Conservation (phyloP, 2,888 invertebrate species). For the Euphydryas editha region DNA sequence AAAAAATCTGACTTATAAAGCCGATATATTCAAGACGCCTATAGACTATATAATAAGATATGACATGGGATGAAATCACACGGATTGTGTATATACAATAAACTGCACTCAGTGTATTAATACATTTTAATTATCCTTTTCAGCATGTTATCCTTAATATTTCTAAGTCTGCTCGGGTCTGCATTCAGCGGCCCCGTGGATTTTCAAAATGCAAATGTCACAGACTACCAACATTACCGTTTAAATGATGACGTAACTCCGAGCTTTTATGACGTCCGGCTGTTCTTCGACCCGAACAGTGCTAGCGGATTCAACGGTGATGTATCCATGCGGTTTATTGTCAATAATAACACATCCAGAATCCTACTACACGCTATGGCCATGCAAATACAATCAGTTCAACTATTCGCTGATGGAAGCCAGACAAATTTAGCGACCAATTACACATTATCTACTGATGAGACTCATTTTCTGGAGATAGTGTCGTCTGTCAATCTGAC, state of each 20-base stretch:
- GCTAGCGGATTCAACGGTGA: constrained; percentile 70
- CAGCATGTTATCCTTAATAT: constrained; percentile 71
- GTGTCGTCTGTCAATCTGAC: constrained; percentile 58
- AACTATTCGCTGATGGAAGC: constrained; percentile 48
- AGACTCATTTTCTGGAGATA: constrained; percentile 80
- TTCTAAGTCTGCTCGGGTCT: constrained; percentile 58
- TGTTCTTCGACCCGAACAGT: constrained; percentile 74
- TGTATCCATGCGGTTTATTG: constrained; percentile 68
- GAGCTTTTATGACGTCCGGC: constrained; percentile 75
- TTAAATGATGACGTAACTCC: constrained; percentile 82
- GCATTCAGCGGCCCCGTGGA: constrained; percentile 53
- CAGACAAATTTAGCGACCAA: constrained; percentile 47
- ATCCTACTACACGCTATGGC: constrained; percentile 78
- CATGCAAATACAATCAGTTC: constrained; percentile 58
- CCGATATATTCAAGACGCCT: too few species aligned
- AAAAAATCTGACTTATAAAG: too few species aligned
- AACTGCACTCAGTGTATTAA: too few species aligned
- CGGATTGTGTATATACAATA: too few species aligned
- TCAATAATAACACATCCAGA: constrained; percentile 52
- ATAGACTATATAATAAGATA: too few species aligned
- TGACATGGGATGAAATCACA: too few species aligned
- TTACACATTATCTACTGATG: constrained; percentile 52
- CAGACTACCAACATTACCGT: constrained; percentile 64
- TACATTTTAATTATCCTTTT: constrained; percentile 43
- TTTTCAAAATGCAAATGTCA: constrained; percentile 36